Evolutionary conservation across 2,113 vertebrate species (phyloP).

Genomic region (Stomatorhinus ivindoensis): DNA sequence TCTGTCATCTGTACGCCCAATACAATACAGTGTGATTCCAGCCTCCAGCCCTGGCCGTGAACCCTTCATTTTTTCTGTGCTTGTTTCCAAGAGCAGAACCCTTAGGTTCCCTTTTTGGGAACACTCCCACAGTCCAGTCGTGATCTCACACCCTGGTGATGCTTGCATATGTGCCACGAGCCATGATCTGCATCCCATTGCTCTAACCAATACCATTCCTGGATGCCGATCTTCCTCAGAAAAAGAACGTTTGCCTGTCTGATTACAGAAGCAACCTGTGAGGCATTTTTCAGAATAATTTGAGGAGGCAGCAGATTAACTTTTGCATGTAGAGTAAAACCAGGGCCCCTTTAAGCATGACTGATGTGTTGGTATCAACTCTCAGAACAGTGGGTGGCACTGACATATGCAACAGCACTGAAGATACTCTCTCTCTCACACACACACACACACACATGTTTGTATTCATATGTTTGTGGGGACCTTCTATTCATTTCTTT

Average conservation of each 20-base stretch:
- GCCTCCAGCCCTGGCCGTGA: slow-evolving; percentile 31
- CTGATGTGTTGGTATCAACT: not conserved
- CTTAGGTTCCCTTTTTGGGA: slow-evolving; percentile 15
- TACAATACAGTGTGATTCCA: slow-evolving; percentile 61
- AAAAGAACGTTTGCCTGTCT: not conserved
- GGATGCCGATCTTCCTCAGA: not conserved
- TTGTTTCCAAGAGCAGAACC: slow-evolving; percentile 21
- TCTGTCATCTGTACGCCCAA: slow-evolving; percentile 56
- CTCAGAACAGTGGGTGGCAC: not conserved
- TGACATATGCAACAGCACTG: not conserved
- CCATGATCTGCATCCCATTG: not conserved
- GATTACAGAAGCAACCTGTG: not conserved
- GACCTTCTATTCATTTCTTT: not conserved
- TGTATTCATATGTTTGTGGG: not conserved
- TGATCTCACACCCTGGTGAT: not conserved
- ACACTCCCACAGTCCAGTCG: not conserved
- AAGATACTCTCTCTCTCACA: not conserved
- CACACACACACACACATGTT: not conserved
- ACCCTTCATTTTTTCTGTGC: slow-evolving; percentile 38
- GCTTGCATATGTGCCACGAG: not conserved
- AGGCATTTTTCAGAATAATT: not conserved
- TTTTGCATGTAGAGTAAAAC: not conserved
- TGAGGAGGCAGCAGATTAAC: not conserved
- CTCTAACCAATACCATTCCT: not conserved
- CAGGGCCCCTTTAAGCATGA: not conserved